These are phyloP conservation scores for Lepilemur septentrionalis DNA, from an alignment of 2,797 vertebrate genomes.

Conservation along the genomic window DNA sequence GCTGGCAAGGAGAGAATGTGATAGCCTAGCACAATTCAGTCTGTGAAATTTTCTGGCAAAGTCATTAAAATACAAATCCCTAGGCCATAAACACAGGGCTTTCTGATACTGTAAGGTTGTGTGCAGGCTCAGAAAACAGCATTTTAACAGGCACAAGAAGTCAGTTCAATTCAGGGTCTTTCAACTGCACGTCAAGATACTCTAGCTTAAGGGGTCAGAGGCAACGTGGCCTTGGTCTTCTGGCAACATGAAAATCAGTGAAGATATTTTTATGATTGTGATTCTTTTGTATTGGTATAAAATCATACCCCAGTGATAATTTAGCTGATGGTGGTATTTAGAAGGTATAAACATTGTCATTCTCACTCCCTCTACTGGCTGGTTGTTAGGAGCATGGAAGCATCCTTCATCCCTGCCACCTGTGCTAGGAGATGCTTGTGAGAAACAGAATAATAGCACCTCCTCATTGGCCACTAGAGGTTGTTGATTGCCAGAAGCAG, in stretches of 20 bases:
- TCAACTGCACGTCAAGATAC: neutral
- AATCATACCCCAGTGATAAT: neutral
- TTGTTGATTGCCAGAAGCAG: neutral
- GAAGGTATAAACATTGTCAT: neutral
- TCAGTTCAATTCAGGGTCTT: neutral
- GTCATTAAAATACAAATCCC: neutral
- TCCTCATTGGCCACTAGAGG: neutral
- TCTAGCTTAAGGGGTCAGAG: neutral
- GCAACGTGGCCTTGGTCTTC: neutral
- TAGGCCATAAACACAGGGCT: neutral
- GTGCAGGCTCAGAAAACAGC: neutral
- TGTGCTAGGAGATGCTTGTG: neutral
- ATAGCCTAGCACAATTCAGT: neutral
- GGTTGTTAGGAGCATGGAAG: neutral
- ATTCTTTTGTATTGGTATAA: neutral
- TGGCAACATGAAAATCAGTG: neutral
- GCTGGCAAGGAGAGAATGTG: neutral
- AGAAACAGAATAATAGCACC: neutral
- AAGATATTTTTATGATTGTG: neutral
- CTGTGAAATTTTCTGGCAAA: neutral
- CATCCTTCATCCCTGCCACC: neutral
- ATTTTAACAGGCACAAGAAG: neutral
- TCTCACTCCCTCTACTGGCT: neutral
- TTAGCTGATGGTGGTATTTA: neutral
- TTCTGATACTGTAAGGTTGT: neutral